Evolutionary conservation across 2,888 invertebrate species (phyloP).

Genomic region (Anthrax anthrax): DNA sequence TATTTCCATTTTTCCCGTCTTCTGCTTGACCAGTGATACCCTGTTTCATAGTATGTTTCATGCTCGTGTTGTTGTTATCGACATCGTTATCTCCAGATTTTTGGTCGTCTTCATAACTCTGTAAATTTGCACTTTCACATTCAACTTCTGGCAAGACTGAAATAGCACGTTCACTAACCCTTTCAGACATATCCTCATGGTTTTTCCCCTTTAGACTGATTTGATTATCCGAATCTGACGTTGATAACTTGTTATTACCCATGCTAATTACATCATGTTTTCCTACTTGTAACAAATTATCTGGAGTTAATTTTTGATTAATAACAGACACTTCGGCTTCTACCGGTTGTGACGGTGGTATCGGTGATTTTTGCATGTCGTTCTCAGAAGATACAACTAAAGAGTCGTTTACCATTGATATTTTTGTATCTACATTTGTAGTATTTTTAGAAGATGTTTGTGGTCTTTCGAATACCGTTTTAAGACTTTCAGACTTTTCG

Average conservation of each 20-base stretch:
- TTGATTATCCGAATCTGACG: neutral
- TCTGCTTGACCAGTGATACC: too few species aligned
- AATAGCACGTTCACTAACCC: conserved; percentile 35
- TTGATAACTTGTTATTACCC: neutral
- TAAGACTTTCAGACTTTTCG: conserved; percentile 18
- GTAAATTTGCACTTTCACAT: conserved; percentile 42
- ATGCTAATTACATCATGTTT: conserved; percentile 11
- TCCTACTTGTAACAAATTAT: conserved; percentile 6
- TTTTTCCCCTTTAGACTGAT: conserved; percentile 1
- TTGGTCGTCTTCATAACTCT: conserved; percentile 14
- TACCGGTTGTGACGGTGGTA: conserved; percentile 28
- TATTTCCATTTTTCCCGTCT: too few species aligned
- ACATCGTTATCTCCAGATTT: neutral
- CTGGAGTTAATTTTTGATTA: conserved; percentile 12
- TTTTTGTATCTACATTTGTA: too few species aligned
- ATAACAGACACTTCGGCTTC: conserved; percentile 31
- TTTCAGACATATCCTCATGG: conserved; percentile 21
- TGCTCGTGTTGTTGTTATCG: neutral
- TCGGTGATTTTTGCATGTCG: conserved; percentile 17
- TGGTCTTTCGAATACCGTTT: conserved; percentile 20
- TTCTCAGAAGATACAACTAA: too few species aligned
- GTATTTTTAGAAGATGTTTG: neutral
- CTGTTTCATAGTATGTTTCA: too few species aligned
- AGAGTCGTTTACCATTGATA: too few species aligned
- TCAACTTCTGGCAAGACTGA: conserved; percentile 46